Evolutionary conservation across 2,888 invertebrate species (phyloP), one percentile per base, ranked within the genome.

Genomic region (Agonopterix heracliana): DNA sequence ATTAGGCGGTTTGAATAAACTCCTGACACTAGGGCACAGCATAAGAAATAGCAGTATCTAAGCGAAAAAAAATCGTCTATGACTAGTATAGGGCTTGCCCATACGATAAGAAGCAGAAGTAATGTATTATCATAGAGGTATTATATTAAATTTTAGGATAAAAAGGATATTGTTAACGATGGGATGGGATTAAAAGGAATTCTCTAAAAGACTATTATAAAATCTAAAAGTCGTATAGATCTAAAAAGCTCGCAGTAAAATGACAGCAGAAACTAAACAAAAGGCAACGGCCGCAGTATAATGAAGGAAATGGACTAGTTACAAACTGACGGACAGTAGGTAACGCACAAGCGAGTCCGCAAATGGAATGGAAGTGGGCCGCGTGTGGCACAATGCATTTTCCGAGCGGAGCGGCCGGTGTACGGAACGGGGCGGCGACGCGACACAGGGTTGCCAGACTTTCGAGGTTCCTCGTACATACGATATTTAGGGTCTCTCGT

Each of bases 311-410:
- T 71, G 65, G 67, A 71, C 63, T 66, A 68, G 70, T 66, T 63
- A 61, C 63, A 68, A 72, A 68, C 60, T 64, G 59, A 59, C 59
- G 59, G 67, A 62, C 66, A 66, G 62, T 53, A 56, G 60, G 60
- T 64, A 68, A 65, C 70, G 63, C 70, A 65, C 64, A 63, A 67
- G 53, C 57, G 63, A 67, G 71, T 68, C 63, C 66, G 67, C 64
- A 68, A 73, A 74, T 70, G 71, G 67, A 78, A 79, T 70, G 71
- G 68, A 78, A 79, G 72, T 76, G 71, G 77, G 74, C 63, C 78
- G 71, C 57, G 54, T 48, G 62, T 56, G 64, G 63, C 55, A 83
- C 82, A 82, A 81, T 78, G 76, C 77, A 73, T 70, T 74, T 77
- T 72, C 76, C 70, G 65, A 45, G 55, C 61, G 56, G 65, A 45